Conservation (phyloP, 2,888 invertebrate species). For the Hermaeophaga mercurialis region DNA sequence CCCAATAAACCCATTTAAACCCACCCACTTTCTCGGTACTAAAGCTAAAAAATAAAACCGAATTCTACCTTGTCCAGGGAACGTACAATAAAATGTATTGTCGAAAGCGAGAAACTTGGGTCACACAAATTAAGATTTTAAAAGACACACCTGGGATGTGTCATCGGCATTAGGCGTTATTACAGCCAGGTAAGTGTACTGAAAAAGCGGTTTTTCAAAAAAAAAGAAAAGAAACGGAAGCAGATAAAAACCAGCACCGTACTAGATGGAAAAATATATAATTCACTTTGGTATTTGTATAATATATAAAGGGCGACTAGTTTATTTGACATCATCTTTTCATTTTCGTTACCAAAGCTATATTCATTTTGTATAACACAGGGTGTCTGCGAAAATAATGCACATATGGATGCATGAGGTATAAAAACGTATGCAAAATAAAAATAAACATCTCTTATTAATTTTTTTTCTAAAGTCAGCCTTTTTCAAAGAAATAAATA, state of each 20-base stretch:
- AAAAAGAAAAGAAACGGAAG: conserved; percentile 24
- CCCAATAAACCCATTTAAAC: conserved; percentile 16
- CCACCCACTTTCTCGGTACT: conserved; percentile 4
- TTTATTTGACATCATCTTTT: too few relatives aligned
- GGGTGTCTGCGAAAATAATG: too few relatives aligned
- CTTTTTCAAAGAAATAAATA: too few relatives aligned
- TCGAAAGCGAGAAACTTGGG: conserved; percentile 31
- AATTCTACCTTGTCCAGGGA: conserved; percentile 14
- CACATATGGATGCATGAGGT: too few relatives aligned
- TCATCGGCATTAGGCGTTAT: conserved; percentile 38
- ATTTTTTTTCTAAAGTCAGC: too few relatives aligned
- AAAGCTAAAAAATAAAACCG: conserved; percentile 26
- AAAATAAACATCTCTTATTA: too few relatives aligned
- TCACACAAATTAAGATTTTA: conserved; percentile 52
- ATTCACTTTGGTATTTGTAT: too few relatives aligned
- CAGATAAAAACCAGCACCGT: conserved; percentile 21
- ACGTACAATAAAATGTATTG: conserved; percentile 27
- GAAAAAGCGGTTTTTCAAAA: conserved; percentile 26
- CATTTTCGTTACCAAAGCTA: too few relatives aligned
- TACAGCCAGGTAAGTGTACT: conserved; percentile 38
- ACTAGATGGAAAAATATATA: too few relatives aligned
- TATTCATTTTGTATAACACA: too few relatives aligned
- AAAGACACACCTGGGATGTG: conserved; percentile 49
- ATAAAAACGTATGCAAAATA: too few relatives aligned
- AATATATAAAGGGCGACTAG: too few relatives aligned